These are phyloP conservation scores for Drosophila insularis DNA, from an alignment of 1,140 invertebrate genomes.

Conservation along the genomic window DNA sequence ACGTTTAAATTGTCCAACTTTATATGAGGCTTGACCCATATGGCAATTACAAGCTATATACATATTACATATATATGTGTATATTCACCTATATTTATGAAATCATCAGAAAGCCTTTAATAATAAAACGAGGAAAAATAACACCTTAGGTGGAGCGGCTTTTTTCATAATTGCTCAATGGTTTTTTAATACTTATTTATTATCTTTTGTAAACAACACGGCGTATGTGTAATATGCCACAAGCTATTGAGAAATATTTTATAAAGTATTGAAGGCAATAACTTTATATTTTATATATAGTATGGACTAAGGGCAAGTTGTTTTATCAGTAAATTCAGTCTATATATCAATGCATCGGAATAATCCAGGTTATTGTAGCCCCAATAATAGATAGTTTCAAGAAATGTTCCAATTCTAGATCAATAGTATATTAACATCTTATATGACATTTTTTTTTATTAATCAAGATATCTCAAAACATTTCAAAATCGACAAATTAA, in stretches of 20 bases:
- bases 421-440: no score
- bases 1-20: constrained; percentile 12
- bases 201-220: constrained; percentile 2
- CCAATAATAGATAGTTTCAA: no score
- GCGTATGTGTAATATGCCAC: constrained; percentile 15
- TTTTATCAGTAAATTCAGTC: not conserved
- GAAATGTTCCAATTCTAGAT: no score
- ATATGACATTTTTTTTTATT: no score
- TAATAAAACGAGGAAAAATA: constrained; percentile 33
- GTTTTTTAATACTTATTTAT: constrained; percentile 31
- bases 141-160: not conserved
- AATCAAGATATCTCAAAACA: no score
- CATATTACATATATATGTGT: not conserved
- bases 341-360: no score
- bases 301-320: no score
- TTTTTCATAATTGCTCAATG: constrained; percentile 28
- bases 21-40: not conserved
- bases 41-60: not conserved
- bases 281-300: not conserved
- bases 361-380: no score
- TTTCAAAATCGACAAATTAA: no score
- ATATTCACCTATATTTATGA: constrained; percentile 5
- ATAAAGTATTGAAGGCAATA: constrained; percentile 16
- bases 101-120: constrained; percentile 44
- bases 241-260: constrained; percentile 31